These are phyloP conservation scores for Lamproptera curius DNA, from an alignment of 2,888 invertebrate species.

Conservation along the genomic window DNA sequence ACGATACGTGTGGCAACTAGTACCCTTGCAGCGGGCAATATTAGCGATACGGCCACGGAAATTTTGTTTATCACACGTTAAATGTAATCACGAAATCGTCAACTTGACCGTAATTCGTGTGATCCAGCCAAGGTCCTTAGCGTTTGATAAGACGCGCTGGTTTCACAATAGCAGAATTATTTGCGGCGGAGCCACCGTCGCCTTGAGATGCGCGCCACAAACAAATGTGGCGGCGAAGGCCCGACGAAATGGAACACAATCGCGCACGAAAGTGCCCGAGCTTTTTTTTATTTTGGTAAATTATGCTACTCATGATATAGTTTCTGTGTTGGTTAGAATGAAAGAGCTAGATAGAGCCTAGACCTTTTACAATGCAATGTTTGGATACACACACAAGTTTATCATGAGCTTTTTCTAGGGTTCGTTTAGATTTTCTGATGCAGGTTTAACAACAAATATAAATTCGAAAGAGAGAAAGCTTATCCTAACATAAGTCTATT, in stretches of 20 bases:
- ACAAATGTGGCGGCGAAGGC: slow-evolving; percentile 59
- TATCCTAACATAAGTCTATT: no score
- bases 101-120: slow-evolving; percentile 77
- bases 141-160: slow-evolving; percentile 61
- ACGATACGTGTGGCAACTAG: not conserved
- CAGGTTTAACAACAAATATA: no score
- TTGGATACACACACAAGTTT: no score
- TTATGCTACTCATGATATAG: no score
- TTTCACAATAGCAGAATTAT: slow-evolving; percentile 78
- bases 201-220: slow-evolving; percentile 74
- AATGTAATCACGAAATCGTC: slow-evolving; percentile 70
- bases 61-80: slow-evolving; percentile 53
- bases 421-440: no score
- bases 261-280: slow-evolving; percentile 48
- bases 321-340: no score
- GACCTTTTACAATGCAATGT: no score
- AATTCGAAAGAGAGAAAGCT: no score
- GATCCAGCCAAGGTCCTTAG: slow-evolving; percentile 67
- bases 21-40: slow-evolving; percentile 18
- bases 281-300: no score
- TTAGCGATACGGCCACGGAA: slow-evolving; percentile 36
- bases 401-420: no score
- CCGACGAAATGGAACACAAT: slow-evolving; percentile 62
- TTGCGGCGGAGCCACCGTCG: slow-evolving; percentile 65
- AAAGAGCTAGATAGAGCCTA: no score